phyloP scores from a whole-genome alignment of 2,113 vertebrate genomes.

The Poeciliopsis turrubarensis region DNA sequence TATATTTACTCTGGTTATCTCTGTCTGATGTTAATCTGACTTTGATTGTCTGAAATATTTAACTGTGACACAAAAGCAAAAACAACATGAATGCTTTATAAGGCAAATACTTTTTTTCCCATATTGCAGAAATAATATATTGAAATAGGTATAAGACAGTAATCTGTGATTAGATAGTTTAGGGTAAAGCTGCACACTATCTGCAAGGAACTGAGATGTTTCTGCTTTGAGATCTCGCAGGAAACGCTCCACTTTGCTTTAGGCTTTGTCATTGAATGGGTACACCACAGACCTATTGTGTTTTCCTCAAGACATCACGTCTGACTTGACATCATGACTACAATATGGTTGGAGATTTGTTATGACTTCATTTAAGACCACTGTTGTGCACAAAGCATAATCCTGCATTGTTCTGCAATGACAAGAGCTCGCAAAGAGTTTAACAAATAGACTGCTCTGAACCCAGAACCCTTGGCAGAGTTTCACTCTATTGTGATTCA shows the following conservation, averaged over 20 bases:
- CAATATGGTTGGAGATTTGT: slow-evolving; percentile 61
- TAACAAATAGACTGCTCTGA: slow-evolving; percentile 49
- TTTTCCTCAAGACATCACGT: slow-evolving; percentile 62
- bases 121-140: background rate
- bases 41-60: background rate
- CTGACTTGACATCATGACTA: slow-evolving; percentile 67
- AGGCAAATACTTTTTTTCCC: background rate
- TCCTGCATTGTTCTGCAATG: slow-evolving; percentile 64
- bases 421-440: slow-evolving; percentile 45
- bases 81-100: background rate
- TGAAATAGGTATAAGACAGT: slow-evolving; percentile 1
- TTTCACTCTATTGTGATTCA: slow-evolving; percentile 31
- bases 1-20: background rate
- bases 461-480: slow-evolving; percentile 62
- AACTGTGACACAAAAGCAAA: background rate
- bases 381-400: slow-evolving; percentile 62
- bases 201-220: slow-evolving; percentile 19
- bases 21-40: background rate
- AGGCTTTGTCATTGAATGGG: slow-evolving; percentile 31
- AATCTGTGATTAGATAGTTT: slow-evolving; percentile 7
- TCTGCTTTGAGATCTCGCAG: slow-evolving; percentile 41
- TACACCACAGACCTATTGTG: slow-evolving; percentile 54
- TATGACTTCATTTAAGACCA: slow-evolving; percentile 68
- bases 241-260: slow-evolving; percentile 46
- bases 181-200: background rate